Base-by-base conservation (phyloP, 2,888 invertebrate genomes). In the Plebejus anna region DNA sequence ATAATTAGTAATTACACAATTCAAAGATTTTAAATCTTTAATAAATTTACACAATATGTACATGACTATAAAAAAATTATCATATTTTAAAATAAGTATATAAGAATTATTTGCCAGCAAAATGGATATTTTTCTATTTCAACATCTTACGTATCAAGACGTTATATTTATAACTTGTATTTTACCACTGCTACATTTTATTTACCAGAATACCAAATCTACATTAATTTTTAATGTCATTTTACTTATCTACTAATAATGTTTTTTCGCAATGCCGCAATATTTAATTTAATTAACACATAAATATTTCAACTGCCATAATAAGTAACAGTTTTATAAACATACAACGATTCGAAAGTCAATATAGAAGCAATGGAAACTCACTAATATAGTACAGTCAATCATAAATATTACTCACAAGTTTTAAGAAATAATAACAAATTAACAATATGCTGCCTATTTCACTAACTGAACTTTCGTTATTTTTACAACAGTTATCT, bases 401-500 rank as follows among this genome's bases (percentile, higher is more conserved):
- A 71, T 42, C 22, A 71, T 5, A 16, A 71, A 71, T 3, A 42
- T 42, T 42, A 7, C 16, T 38, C 16, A n/a, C 71, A 71, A 71
- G 11, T 71, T 71, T 5, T 7, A 71, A 3, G 32, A 22, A 71
- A 71, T 4, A 36, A 66, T 66, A 66, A 66, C 66, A 70, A 70
- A 70, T 70, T 16, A 70, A 70, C 42, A n/a, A 70, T 7, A 22
- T 22, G 71, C 71, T 71, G 71, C 70, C 42, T 32, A 66, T 66
- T 16, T 71, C 42, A 16, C n/a, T n/a, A 71, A 42, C 71, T 71
- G 71, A 42, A 71, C 71, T 71, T 71, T 36, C 38, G 3, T 61
- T 61, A 28, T 61, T 66, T 36, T 66, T 32, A 78, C 78, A 55
- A 66, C 36, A 76, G n/a, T 22, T 42, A 72, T 47, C 42, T 22